Evolutionary conservation across 2,888 invertebrate species (phyloP).

Genomic region (Pterobdella sp.): DNA sequence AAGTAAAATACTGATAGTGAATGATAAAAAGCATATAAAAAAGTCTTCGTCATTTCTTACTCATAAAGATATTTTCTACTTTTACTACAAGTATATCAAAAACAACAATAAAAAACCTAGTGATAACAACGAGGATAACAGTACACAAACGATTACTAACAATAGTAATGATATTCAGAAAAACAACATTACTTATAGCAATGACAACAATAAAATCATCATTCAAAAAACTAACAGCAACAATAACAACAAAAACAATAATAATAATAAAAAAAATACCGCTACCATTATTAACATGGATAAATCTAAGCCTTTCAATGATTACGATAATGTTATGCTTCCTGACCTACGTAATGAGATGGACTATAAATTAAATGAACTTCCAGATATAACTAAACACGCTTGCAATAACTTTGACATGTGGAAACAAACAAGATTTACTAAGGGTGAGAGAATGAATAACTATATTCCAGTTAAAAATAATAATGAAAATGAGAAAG

Average conservation of each 20-base stretch:
- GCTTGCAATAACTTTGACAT: too few species aligned
- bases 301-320: slow-evolving; percentile 27
- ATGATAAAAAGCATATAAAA: too few species aligned
- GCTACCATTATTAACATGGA: slow-evolving; percentile 17
- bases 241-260: slow-evolving; percentile 24
- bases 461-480: not conserved
- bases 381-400: too few species aligned
- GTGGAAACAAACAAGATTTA: too few species aligned
- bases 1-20: not conserved
- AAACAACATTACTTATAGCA: slow-evolving; percentile 24
- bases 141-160: slow-evolving; percentile 22
- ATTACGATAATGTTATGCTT: slow-evolving; percentile 26
- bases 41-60: too few species aligned
- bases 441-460: slow-evolving; percentile 12
- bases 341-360: too few species aligned
- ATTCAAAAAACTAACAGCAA: slow-evolving; percentile 20
- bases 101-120: slow-evolving; percentile 18
- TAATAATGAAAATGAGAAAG: slow-evolving; percentile 10
- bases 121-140: slow-evolving; percentile 27
- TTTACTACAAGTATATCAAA: slow-evolving; percentile 14
- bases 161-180: slow-evolving; percentile 24
- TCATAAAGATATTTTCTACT: slow-evolving; percentile 13
- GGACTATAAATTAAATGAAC: too few species aligned
- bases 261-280: slow-evolving; percentile 26
- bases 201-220: slow-evolving; percentile 23